Evolutionary conservation across 1,140 invertebrate genomes (phyloP).

Genomic region (Apolygus lucorum): DNA sequence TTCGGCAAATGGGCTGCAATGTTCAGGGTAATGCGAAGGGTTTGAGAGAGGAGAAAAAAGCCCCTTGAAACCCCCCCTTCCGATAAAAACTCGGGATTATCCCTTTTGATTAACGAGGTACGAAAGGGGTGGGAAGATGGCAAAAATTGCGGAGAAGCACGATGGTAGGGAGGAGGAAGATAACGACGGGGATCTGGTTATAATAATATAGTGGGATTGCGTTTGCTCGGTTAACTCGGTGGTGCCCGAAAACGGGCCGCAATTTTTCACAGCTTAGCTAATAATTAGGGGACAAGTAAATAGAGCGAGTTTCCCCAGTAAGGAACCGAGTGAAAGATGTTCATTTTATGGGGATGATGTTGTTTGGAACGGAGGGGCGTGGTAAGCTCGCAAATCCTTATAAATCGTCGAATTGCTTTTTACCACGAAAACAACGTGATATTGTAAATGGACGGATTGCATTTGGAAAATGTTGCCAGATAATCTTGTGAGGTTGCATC

Average conservation of each 20-base stretch:
- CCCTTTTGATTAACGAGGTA: not conserved
- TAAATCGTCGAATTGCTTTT: not conserved
- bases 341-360: too few relatives aligned
- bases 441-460: too few relatives aligned
- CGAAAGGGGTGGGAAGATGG: not conserved
- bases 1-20: too few relatives aligned
- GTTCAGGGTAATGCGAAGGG: too few relatives aligned
- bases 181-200: slow-evolving; percentile 12
- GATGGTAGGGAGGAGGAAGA: not conserved
- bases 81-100: slow-evolving; percentile 2
- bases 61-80: too few relatives aligned
- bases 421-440: too few relatives aligned
- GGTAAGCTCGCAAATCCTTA: slow-evolving; percentile 5
- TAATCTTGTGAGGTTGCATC: too few relatives aligned
- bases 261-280: slow-evolving; percentile 11
- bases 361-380: too few relatives aligned
- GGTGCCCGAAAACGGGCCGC: not conserved
- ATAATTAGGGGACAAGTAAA: not conserved
- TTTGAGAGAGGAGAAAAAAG: too few relatives aligned
- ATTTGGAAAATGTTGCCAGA: too few relatives aligned
- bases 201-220: not conserved
- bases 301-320: too few relatives aligned
- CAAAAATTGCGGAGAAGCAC: too few relatives aligned
- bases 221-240: not conserved
- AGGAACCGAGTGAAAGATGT: not conserved